A percentile compares a stretch with the other conserved stretches of the same genome.
Conservation (phyloP, 2,797 vertebrate species). For the Pseudopleuronectes americanus region DNA sequence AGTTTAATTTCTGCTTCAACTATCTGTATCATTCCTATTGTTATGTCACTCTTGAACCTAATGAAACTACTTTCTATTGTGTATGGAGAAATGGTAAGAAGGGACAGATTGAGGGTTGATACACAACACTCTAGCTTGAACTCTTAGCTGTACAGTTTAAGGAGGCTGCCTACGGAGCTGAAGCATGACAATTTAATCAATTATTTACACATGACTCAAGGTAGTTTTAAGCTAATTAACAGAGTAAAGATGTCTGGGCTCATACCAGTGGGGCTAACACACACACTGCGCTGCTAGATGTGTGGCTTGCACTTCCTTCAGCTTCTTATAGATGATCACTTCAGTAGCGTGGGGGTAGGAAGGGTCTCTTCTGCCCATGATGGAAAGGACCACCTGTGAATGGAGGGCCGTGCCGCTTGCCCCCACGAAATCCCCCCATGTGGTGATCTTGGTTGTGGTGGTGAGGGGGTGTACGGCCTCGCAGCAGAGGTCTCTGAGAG, state of each 20-base stretch:
- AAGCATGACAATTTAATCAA: slow-evolving; percentile 55
- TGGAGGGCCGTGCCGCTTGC: slow-evolving; percentile 88
- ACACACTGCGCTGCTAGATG: slow-evolving; percentile 63
- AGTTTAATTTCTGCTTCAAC: slow-evolving; percentile 43
- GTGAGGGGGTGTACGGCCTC: slow-evolving; percentile 71
- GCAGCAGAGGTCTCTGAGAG: slow-evolving; percentile 80
- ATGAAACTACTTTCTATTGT: slow-evolving; percentile 35
- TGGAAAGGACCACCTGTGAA: slow-evolving; percentile 88
- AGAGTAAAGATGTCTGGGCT: slow-evolving; percentile 74
- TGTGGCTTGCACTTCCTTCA: slow-evolving; percentile 61
- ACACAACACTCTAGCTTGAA: slow-evolving; percentile 58
- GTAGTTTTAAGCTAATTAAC: slow-evolving; percentile 65
- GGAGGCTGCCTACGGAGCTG: slow-evolving; percentile 45
- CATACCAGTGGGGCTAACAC: slow-evolving; percentile 80
- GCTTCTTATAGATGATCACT: slow-evolving; percentile 60
- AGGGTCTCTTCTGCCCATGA: slow-evolving; percentile 92
- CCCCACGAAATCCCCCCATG: slow-evolving; percentile 78
- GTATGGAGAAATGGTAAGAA: slow-evolving; percentile 25
- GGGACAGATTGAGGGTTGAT: slow-evolving; percentile 36
- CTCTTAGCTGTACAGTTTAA: slow-evolving; percentile 54
- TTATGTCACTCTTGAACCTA: slow-evolving; percentile 26
- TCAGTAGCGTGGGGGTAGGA: slow-evolving; percentile 96
- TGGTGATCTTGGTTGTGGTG: slow-evolving; percentile 81
- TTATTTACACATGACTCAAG: slow-evolving; percentile 74
- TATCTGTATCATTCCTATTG: slow-evolving; percentile 39